Base-by-base conservation (phyloP, 2,797 vertebrate species). In the Alectoris magna region DNA sequence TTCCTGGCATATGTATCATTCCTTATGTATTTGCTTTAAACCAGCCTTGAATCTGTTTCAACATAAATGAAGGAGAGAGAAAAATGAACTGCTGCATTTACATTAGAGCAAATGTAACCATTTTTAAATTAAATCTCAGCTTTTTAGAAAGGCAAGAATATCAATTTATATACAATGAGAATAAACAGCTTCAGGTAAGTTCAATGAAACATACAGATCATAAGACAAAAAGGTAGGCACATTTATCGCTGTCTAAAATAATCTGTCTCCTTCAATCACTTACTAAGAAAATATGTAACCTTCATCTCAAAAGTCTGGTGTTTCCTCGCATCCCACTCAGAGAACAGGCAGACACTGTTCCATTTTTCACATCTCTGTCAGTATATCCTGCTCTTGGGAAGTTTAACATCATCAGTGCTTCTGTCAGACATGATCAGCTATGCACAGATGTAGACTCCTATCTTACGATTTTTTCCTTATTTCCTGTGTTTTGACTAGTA, bases 351-450 rank as follows among this genome's bases (percentile, higher is more conserved):
- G 78, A 78, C 21, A 51, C 29, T 39, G 22, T 49, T 92, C 62
- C 72, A 74, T 72, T 86, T 93, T 91, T 82, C 60, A 78, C 29
- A 56, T 66, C n/a, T 62, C 72, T 91, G 82, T 81, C 85, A 92
- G 58, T 6, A 92, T 67, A 70, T 77, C 23, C 43, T 7, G 10
- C 38, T 93, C 46, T 69, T 80, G 51, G 53, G 76, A 82, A 93
- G 72, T 72, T 93, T 75, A 95, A 69, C 59, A 83, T 79, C 78
- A 82, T 48, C 72, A 89, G 27, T n/a, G 55, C 55, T 87, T 92
- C 92, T 84, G 63, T 93, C 36, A 60, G 79, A 92, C 72, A 72
- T 15, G 67, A 94, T 78, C 84, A 43, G 59, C 62, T 43, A 77
- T 26, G 72, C 73, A 83, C 53, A 87, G 58, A 80, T 66, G 62